phyloP scores from a whole-genome alignment of 2,888 invertebrate genomes.

The Coelinius sp. region DNA sequence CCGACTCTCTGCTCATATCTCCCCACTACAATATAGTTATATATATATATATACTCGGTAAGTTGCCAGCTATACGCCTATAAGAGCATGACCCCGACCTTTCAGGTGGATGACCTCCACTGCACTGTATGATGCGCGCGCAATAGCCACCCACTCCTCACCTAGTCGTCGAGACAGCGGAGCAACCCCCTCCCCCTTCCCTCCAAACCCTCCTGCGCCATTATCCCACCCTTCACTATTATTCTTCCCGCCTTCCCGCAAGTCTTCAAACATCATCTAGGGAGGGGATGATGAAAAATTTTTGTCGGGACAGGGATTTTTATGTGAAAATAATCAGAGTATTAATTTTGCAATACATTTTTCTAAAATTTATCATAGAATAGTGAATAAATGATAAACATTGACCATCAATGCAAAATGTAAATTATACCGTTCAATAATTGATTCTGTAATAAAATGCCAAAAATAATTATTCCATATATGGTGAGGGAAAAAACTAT shows the following conservation, averaged over 20 bases:
- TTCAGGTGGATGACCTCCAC: slow-evolving; percentile 71
- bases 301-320: slow-evolving; percentile 3
- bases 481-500: too few relatives aligned
- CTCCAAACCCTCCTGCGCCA: background rate
- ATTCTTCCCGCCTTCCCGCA: background rate
- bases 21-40: background rate
- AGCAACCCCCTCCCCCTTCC: slow-evolving; percentile 37
- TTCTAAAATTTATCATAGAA: too few relatives aligned
- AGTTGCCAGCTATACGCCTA: slow-evolving; percentile 51
- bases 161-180: slow-evolving; percentile 53
- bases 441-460: too few relatives aligned
- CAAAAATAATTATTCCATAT: too few relatives aligned
- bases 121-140: slow-evolving; percentile 66
- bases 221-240: too few relatives aligned
- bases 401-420: too few relatives aligned
- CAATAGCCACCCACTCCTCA: slow-evolving; percentile 47
- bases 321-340: too few relatives aligned
- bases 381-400: too few relatives aligned
- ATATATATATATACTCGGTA: background rate
- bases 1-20: slow-evolving; percentile 43
- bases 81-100: slow-evolving; percentile 70
- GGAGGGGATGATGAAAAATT: slow-evolving; percentile 19
- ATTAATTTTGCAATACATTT: too few relatives aligned
- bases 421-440: too few relatives aligned
- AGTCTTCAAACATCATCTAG: background rate